Conservation (phyloP, 1,140 invertebrate species). For the Linepithema humile region DNA sequence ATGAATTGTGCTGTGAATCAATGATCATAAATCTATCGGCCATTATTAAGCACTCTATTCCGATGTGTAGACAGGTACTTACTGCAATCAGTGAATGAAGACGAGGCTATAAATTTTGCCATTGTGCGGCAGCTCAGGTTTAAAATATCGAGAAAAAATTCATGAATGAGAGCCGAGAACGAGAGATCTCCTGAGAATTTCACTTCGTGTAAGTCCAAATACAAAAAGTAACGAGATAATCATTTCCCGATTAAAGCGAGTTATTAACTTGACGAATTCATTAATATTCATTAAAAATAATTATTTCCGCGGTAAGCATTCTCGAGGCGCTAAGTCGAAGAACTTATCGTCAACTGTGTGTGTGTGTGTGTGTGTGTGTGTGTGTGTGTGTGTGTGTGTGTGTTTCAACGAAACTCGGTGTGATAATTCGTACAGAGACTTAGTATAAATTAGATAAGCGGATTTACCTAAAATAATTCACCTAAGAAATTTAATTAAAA, state of each 20-base stretch:
- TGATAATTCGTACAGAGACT: not conserved
- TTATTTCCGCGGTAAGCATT: slow-evolving; percentile 1
- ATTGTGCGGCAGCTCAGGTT: not conserved
- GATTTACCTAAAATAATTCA: not conserved
- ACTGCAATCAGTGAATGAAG: slow-evolving; percentile 3
- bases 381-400: no score
- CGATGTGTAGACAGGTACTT: not conserved
- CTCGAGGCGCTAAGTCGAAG: not conserved
- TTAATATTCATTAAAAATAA: slow-evolving; percentile 35
- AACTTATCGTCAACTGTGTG: slow-evolving; percentile 25
- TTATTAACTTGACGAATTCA: slow-evolving; percentile 40
- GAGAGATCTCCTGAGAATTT: not conserved
- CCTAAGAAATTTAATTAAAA: not conserved
- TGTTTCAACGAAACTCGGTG: not conserved
- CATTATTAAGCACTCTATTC: not conserved
- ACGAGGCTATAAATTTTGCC: not conserved
- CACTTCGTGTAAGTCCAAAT: not conserved
- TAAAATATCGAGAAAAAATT: slow-evolving; percentile 33
- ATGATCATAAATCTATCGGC: not conserved
- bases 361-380: no score
- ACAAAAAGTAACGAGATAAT: slow-evolving; percentile 16
- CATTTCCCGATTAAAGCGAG: slow-evolving; percentile 9
- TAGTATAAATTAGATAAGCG: not conserved
- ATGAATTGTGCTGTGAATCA: slow-evolving; percentile 11
- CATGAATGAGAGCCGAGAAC: not conserved